Base-by-base conservation (phyloP, 2,888 invertebrate species). In the Amiota minor region DNA sequence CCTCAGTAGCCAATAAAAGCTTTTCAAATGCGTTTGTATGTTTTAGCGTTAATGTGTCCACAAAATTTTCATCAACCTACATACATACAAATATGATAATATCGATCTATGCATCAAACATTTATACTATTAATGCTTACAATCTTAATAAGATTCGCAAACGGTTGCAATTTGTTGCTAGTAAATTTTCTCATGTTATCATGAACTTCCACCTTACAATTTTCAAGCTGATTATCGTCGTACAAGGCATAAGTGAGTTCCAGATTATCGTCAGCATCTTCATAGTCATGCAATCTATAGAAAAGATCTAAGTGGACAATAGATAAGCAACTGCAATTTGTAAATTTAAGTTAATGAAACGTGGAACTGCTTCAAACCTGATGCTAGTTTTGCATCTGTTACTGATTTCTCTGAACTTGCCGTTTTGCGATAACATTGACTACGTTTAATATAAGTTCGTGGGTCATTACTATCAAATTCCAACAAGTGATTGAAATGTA, bases 201-300 rank as follows among this genome's bases (percentile, higher is more conserved):
- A 20, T 83, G 83, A 18, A 88, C 68, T 9, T 78, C 77, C 9
- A 80, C 76, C 71, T 88, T 85, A 46, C 81, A 72, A n/a, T 84
- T 77, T 77, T 89, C 88, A 62, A 89, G 83, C 8, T 78, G 77
- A 71, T 88, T 89, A 6, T 85, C 78, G 55, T 89, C 85, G 69
- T 88, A 86, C 0, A 88, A 73, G 0, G 83, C 82, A 76, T 88
- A 84, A 71, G 83, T 85, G 6, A 87, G 81, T 76, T 88, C 87
- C 72, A 89, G 64, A 16, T 84, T 83, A 11, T 83, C 76, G 1
- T 82, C 80, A 0, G 82, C 75, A 20, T 16, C 9, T 35, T 14
- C 1, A n/a, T 9, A 77, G 20, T 74, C 56, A 76, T 70, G 8
- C 81, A 83, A 53, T 79, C 77, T 45, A 77, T 83, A 84, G 18